Conservation (phyloP, 2,113 vertebrate species). For the Porphyrio hochstetteri region DNA sequence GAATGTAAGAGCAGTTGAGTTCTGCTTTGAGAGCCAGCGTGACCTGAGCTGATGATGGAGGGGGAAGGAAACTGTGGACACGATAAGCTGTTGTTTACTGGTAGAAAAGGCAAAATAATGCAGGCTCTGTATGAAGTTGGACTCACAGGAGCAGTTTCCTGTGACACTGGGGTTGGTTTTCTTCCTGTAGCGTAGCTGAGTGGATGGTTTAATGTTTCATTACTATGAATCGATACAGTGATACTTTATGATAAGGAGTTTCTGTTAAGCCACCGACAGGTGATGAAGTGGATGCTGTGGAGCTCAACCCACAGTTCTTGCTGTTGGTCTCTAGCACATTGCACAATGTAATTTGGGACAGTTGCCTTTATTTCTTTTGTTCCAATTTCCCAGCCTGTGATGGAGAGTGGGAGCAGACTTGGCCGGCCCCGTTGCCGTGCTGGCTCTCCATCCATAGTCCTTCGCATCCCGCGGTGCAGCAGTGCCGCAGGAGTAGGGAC, state of each 20-base stretch:
- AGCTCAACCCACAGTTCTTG: background rate
- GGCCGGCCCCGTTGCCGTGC: background rate
- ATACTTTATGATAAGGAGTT: background rate
- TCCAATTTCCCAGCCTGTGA: background rate
- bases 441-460: background rate
- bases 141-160: background rate
- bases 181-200: background rate
- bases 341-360: background rate
- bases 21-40: background rate
- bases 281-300: background rate
- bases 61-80: background rate
- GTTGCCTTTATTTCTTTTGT: background rate
- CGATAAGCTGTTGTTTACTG: background rate
- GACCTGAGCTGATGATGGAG: background rate
- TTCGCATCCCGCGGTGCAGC: background rate
- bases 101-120: background rate
- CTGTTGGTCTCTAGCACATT: rapidly evolving
- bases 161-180: background rate
- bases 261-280: background rate
- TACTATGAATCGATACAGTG: background rate
- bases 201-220: background rate
- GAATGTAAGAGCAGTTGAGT: background rate
- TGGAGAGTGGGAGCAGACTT: background rate
- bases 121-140: background rate
- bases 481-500: background rate